Base-by-base conservation (phyloP, 2,113 vertebrate genomes). In the Albula glossodonta region DNA sequence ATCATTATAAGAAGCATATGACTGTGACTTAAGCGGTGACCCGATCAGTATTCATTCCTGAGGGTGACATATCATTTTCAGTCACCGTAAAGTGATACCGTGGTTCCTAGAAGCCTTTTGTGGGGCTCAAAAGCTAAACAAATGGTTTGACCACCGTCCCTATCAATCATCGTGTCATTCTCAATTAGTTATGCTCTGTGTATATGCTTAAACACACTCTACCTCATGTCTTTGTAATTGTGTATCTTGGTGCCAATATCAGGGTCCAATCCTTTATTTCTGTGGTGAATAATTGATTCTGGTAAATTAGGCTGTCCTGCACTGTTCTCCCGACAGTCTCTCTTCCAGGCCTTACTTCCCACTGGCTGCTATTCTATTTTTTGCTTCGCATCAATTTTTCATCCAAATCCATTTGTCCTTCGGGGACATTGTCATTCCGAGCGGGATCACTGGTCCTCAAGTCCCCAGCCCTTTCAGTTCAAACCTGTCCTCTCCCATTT, bases 351-450 rank as follows among this genome's bases (percentile, higher is more conserved):
- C 86, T 60, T 80, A 78, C 92, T 87, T 85, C 63, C 85, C 82
- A 91, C 56, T 81, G 87, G 90, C 89, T 90, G 85, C 80, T 88
- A 92, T 87, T 94, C 94, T 94, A 93, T 95, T 95, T 41, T 94
- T 90, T 93, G 93, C 92, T 86, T 63, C 78, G 77, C 90, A 96
- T 96, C 88, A 93, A 94, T 94, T 93, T 96, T 94, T 95, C 91
- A 94, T 93, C 80, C 50, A 83, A 79, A 91, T 91, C 90, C 91
- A 93, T 93, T 94, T 94, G 88, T 94, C 91, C 90, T 93, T 87
- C 15, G 80, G 89, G 91, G 87, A 85, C 25, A 90, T 77, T 94
- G 92, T 90, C 91, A 93, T 94, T 86, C 82, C 84, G 86, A 87
- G 89, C 88, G 85, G 88, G 89, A 89, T 90, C 70, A 88, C 88